Evolutionary conservation across 2,888 invertebrate species (phyloP), one percentile per base, ranked within the genome.

Genomic region (Nowickia ferox): DNA sequence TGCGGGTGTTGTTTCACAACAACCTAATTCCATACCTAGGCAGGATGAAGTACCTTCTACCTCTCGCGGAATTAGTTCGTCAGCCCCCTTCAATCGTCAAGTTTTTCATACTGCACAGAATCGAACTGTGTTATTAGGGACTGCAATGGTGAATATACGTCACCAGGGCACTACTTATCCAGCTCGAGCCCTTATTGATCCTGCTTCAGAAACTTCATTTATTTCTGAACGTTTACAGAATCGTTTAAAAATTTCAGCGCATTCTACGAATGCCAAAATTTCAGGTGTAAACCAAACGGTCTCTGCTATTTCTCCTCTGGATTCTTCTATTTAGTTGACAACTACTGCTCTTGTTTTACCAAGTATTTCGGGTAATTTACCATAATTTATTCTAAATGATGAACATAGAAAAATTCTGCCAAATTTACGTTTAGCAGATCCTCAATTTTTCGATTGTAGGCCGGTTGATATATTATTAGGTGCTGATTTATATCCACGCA

Each of bases 161-260:
- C 30, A n/a, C n/a, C n/a, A n/a, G n/a, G 30, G 30, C 4, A 30
- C 30, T 30, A 66, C 66, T 51, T 66, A 51, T 11, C 66, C 46
- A 48, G 46, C 66, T 2, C 48, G 66, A 10, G 66, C 66, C 8
- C 48, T 30, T 30, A 30, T 66, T 5, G 66, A 48, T 13, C 46
- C 66, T 6, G 68, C 53, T 40, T 68, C 68, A 5, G 30, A 30
- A 30, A 30, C 30, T 30, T 30, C 30, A 30, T 30, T 30, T 30
- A 30, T 30, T 30, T 30, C 30, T 30, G 30, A 30, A 30, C 30
- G 30, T 30, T 30, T 30, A 30, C 30, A 30, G 4, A 30, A 30
- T 30, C 30, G 30, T 30, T 30, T 30, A 30, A 30, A 30, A 30
- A 2, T 30, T 30, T 30, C 30, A 30, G 30, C 30, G 30, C 2